Percentiles rank a stretch among this genome's conserved stretches.
These are phyloP conservation scores for Orussus abietinus DNA, from an alignment of 1,140 invertebrate genomes.

Conservation along the genomic window DNA sequence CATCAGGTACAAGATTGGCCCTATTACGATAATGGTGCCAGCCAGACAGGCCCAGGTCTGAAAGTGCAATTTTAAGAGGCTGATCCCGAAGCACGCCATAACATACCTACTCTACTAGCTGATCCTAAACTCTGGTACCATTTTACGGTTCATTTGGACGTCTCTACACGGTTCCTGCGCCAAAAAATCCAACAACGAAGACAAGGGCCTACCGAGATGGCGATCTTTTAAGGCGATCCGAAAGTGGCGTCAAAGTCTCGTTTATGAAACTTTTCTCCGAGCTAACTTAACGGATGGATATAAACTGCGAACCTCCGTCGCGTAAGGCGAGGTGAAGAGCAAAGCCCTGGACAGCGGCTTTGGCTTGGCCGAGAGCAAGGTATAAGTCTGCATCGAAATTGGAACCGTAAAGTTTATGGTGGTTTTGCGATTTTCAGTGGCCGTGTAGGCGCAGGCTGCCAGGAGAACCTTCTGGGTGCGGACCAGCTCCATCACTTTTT, in stretches of 20 bases:
- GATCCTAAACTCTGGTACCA: too few relatives aligned
- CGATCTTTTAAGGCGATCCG: too few relatives aligned
- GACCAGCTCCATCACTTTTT: conserved; percentile 42
- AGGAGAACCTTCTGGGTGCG: conserved; percentile 60
- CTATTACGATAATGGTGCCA: conserved; percentile 68
- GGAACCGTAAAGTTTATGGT: conserved; percentile 76
- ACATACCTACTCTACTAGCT: too few relatives aligned
- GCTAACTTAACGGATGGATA: too few relatives aligned
- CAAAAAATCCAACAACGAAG: too few relatives aligned
- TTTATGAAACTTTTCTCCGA: too few relatives aligned
- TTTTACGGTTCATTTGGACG: too few relatives aligned
- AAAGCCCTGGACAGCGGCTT: conserved; percentile 72
- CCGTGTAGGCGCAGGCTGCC: conserved; percentile 69
- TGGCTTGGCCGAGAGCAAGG: conserved; percentile 72
- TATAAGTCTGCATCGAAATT: conserved; percentile 74
- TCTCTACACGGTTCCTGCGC: too few relatives aligned
- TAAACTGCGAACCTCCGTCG: conserved; percentile 67
- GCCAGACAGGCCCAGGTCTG: conserved; percentile 81
- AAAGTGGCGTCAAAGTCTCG: too few relatives aligned
- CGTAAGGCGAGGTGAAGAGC: conserved; percentile 83
- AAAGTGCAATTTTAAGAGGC: conserved; percentile 24
- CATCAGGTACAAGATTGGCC: conserved; percentile 73
- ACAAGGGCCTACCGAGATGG: too few relatives aligned
- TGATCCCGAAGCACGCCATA: too few relatives aligned
- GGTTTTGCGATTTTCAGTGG: conserved; percentile 59